Conservation (phyloP, 2,797 vertebrate genomes). For the Alauda arvensis region DNA sequence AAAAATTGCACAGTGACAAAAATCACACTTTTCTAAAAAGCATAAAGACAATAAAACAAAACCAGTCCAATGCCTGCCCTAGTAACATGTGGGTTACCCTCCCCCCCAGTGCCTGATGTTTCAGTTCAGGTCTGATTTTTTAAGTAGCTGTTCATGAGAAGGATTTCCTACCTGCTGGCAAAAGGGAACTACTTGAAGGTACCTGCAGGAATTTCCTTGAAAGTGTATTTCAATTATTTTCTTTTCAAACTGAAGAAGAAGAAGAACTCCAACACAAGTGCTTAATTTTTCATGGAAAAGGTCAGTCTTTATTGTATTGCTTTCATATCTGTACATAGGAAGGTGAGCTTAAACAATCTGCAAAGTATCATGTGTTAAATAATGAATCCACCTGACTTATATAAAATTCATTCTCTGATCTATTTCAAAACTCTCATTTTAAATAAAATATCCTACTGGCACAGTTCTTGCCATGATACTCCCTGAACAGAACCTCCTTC, state of each 20-base stretch:
- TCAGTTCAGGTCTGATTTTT: background rate
- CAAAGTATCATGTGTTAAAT: slow-evolving; percentile 32
- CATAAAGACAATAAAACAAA: background rate
- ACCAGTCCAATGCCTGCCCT: background rate
- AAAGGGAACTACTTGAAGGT: background rate
- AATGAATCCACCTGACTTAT: slow-evolving; percentile 4
- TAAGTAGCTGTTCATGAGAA: background rate
- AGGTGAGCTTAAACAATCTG: slow-evolving; percentile 53
- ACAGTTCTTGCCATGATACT: background rate
- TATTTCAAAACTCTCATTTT: slow-evolving; percentile 35
- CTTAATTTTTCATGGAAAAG: slow-evolving; percentile 63
- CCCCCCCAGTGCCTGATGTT: background rate
- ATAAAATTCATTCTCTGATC: slow-evolving; percentile 36
- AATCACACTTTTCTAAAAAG: background rate
- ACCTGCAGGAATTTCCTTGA: background rate
- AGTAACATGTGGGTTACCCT: background rate
- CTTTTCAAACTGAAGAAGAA: background rate
- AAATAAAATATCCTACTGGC: slow-evolving; percentile 52
- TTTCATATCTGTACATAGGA: slow-evolving; percentile 59
- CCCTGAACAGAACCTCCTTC: slow-evolving; percentile 24
- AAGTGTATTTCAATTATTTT: background rate
- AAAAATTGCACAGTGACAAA: background rate
- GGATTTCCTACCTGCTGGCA: background rate
- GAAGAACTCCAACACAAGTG: background rate
- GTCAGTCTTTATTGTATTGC: slow-evolving; percentile 70